Conservation (phyloP, 2,888 invertebrate genomes). For the Phymatocera aterrima region DNA sequence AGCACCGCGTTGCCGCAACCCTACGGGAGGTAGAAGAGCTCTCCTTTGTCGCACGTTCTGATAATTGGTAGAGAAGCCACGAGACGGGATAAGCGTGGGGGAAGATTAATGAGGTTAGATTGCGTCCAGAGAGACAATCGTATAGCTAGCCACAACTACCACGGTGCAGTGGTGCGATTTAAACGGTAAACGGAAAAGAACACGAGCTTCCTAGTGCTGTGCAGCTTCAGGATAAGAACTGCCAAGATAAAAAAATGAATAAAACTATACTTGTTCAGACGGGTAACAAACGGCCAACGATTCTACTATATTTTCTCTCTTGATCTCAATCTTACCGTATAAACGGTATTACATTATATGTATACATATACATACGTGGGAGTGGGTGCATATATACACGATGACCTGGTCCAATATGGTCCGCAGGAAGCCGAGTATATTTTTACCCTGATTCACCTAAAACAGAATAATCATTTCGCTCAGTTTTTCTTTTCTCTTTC, state of each 20-base stretch:
- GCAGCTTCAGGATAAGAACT: conserved; percentile 34
- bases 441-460: background rate
- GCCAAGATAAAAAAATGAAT: conserved; percentile 24
- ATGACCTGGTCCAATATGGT: no score
- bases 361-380: background rate
- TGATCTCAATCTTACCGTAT: background rate
- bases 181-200: conserved; percentile 40
- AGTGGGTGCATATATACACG: background rate
- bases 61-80: conserved; percentile 39
- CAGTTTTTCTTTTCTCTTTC: background rate
- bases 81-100: conserved; percentile 42
- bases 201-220: conserved; percentile 31
- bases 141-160: conserved; percentile 21
- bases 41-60: conserved; percentile 43
- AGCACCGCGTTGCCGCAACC: conserved; percentile 28
- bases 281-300: conserved; percentile 23
- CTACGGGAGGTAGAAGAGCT: conserved; percentile 35
- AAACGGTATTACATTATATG: background rate
- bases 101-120: conserved; percentile 40
- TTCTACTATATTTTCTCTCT: background rate
- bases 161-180: conserved; percentile 26
- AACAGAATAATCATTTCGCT: conserved; percentile 6
- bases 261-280: conserved; percentile 1
- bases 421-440: background rate
- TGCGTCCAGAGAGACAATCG: conserved; percentile 40